Base-by-base conservation (phyloP, 2,888 invertebrate genomes). In the Cantharis rufa region DNA sequence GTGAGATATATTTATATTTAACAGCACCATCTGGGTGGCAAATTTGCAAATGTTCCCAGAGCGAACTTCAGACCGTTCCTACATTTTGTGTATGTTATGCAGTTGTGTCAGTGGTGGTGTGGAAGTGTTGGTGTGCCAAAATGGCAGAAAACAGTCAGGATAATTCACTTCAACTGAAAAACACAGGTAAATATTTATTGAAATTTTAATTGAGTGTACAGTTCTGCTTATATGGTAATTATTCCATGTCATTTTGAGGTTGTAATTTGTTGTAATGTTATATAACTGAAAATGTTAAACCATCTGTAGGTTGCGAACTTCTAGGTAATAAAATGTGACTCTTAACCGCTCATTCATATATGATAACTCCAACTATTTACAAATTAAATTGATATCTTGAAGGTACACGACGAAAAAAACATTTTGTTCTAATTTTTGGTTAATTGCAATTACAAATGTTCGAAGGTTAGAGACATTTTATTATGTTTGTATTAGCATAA, bases 111-210 rank as follows among this genome's bases (percentile, higher is more conserved):
- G 85, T 84, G 80, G 83, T 84, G 83, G 84, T 83, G 82, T 82
- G 83, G 82, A 82, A 84, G 83, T 85, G 83, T 83, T 84, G 84
- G 84, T 83, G 84, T 85, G 85, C 86, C 86, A 88, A 88, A 87
- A 88, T 88, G 88, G 87, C 88, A 88, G 88, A 88, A 87, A 88
- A 87, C 86, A 87, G 84, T 85, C 87, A 87, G 85, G 86, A 87
- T 82, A 85, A 85, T 84, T 84, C 83, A 81, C 86, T 87, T 84
- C 86, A 87, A 84, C 82, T 86, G 80, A 88, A 86, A 86, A 84
- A 85, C 82, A 82, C 86, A 86, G 88, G 88, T 88, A 86, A 48
- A 77, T 74, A 76, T 76, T 69, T 68, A 70, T 80, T 79, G 79
- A 70, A 77, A 70, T 15, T 74, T 75, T 75, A 72, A 15, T 62